Conservation (phyloP, 2,888 invertebrate species). For the Erpobdella octoculata region DNA sequence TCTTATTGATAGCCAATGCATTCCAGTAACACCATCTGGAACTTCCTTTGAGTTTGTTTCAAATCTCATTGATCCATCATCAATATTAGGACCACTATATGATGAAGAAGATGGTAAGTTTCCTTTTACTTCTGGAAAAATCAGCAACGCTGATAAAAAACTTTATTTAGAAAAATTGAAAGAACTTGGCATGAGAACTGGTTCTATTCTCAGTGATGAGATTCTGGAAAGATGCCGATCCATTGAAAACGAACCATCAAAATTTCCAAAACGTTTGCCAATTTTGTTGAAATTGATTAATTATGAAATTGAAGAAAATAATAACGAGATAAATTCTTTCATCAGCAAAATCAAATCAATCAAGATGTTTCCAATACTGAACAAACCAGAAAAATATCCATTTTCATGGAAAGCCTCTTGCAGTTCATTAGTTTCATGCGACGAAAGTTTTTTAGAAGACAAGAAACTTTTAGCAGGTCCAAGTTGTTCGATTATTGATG, state of each 20-base stretch:
- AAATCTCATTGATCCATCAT: constrained; percentile 38
- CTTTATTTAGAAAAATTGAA: neutral
- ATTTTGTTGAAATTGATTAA: constrained; percentile 7
- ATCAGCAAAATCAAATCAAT: neutral
- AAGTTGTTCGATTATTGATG: neutral
- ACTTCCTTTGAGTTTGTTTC: constrained; percentile 32
- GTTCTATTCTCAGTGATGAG: constrained; percentile 12
- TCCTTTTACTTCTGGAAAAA: constrained; percentile 32
- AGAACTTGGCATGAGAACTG: neutral
- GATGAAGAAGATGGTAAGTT: constrained; percentile 38
- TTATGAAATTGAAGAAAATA: neutral
- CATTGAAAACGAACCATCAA: neutral
- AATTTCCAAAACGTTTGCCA: neutral
- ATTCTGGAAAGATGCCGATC: constrained; percentile 28
- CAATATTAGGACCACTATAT: constrained; percentile 37
- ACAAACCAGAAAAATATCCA: constrained; percentile 14
- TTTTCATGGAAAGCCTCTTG: constrained; percentile 16
- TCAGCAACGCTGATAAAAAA: neutral
- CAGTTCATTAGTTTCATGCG: neutral
- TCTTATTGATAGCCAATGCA: constrained; percentile 35
- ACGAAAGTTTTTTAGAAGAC: constrained; percentile 9
- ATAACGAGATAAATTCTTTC: no score
- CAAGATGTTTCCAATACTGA: constrained; percentile 11
- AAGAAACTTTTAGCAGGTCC: constrained; percentile 4
- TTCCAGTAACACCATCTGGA: constrained; percentile 39